Evolutionary conservation across 1,140 invertebrate species (phyloP).

Genomic region (Onthophagus taurus): DNA sequence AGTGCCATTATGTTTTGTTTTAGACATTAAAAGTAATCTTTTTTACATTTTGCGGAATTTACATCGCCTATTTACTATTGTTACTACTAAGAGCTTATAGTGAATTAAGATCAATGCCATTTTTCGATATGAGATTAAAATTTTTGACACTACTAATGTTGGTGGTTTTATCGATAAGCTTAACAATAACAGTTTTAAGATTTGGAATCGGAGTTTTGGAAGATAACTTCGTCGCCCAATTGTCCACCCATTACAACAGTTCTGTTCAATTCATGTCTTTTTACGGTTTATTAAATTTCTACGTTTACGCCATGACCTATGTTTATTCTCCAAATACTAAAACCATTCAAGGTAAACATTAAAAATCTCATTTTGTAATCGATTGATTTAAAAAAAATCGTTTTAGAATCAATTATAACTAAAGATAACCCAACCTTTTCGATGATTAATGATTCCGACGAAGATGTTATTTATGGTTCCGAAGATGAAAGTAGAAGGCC

Average conservation of each 20-base stretch:
- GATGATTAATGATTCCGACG: slow-evolving; percentile 97
- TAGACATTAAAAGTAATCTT: too few relatives aligned
- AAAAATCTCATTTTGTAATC: too few relatives aligned
- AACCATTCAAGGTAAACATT: slow-evolving; percentile 70
- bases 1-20: too few relatives aligned
- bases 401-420: slow-evolving; percentile 76
- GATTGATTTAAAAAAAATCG: slow-evolving; percentile 3
- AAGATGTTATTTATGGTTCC: slow-evolving; percentile 92
- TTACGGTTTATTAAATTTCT: slow-evolving; percentile 92
- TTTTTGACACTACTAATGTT: slow-evolving; percentile 81
- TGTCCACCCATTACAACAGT: slow-evolving; percentile 78
- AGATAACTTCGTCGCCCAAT: slow-evolving; percentile 85
- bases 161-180: slow-evolving; percentile 70
- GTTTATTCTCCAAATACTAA: slow-evolving; percentile 77
- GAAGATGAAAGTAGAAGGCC: slow-evolving; percentile 76
- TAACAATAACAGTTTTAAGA: slow-evolving; percentile 66
- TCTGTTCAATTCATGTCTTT: slow-evolving; percentile 92
- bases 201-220: slow-evolving; percentile 84
- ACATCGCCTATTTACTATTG: too few relatives aligned
- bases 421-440: slow-evolving; percentile 96
- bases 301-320: slow-evolving; percentile 88
- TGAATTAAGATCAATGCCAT: too few relatives aligned
- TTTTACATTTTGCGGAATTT: too few relatives aligned
- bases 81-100: too few relatives aligned
- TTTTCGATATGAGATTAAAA: slow-evolving; percentile 85